Evolutionary conservation across 35 echinoderm and acorn worm species (phyloP).

Genomic region (Stichopus chloronotus): DNA sequence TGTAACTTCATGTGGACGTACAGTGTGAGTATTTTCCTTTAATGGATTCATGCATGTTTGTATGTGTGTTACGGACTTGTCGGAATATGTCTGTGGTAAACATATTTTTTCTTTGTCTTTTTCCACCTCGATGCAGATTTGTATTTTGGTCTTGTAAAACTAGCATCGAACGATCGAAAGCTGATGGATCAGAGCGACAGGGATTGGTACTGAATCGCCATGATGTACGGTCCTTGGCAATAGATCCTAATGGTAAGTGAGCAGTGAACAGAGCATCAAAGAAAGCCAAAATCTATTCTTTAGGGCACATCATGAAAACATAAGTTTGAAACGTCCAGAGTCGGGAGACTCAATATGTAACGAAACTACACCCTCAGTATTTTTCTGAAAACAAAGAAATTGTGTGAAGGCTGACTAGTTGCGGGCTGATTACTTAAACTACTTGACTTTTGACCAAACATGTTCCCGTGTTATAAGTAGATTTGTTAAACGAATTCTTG

Average conservation of each 20-base stretch:
- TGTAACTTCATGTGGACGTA: neutral
- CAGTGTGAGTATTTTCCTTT: neutral
- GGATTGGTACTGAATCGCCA: neutral
- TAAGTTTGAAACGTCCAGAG: too few relatives aligned
- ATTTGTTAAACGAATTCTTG: too few relatives aligned
- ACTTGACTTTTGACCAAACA: too few relatives aligned
- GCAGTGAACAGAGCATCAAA: too few relatives aligned
- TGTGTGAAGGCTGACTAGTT: too few relatives aligned
- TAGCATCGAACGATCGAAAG: slow-evolving; percentile 24
- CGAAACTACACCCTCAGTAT: too few relatives aligned
- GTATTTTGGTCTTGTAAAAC: slow-evolving; percentile 19
- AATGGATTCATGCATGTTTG: neutral
- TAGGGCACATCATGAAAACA: too few relatives aligned
- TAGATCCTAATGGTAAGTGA: neutral
- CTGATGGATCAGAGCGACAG: slow-evolving; percentile 25
- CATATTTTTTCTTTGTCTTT: neutral
- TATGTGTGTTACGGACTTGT: neutral
- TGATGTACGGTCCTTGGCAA: neutral
- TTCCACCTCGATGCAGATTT: neutral
- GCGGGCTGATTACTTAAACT: too few relatives aligned
- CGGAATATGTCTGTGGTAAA: neutral
- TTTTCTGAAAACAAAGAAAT: too few relatives aligned
- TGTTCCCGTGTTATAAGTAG: too few relatives aligned
- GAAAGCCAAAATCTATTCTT: too few relatives aligned
- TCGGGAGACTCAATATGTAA: too few relatives aligned